These are phyloP conservation scores for Sipha flava DNA, from an alignment of 1,140 invertebrate species.

Conservation along the genomic window DNA sequence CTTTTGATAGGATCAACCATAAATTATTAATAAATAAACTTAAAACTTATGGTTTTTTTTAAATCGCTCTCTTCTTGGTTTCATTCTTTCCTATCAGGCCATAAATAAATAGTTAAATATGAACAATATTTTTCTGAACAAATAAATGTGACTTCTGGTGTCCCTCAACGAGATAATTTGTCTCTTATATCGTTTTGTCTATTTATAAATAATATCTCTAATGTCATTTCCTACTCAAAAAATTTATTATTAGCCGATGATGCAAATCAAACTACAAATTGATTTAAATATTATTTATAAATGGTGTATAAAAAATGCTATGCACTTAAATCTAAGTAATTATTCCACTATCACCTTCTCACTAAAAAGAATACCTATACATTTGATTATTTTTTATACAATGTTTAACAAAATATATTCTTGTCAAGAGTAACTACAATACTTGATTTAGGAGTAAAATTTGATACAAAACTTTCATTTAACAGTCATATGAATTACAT, in stretches of 20 bases:
- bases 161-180: not conserved
- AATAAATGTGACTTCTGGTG: not conserved
- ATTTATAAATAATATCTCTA: not conserved
- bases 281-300: not conserved
- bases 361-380: too few relatives aligned
- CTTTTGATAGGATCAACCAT: not conserved
- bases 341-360: too few relatives aligned
- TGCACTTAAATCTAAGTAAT: too few relatives aligned
- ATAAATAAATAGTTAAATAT: not conserved
- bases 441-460: too few relatives aligned
- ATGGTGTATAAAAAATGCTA: too few relatives aligned
- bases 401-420: not conserved
- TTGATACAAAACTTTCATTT: too few relatives aligned
- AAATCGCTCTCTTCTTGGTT: not conserved
- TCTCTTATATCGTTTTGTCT: not conserved
- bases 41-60: not conserved
- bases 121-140: not conserved
- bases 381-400: too few relatives aligned
- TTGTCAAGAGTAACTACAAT: too few relatives aligned
- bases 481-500: not conserved
- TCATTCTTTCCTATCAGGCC: not conserved
- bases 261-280: not conserved
- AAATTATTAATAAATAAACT: not conserved
- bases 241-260: not conserved
- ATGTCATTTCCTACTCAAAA: not conserved